Evolutionary conservation across 2,113 vertebrate species (phyloP).

Genomic region (Vireo altiloquus): DNA sequence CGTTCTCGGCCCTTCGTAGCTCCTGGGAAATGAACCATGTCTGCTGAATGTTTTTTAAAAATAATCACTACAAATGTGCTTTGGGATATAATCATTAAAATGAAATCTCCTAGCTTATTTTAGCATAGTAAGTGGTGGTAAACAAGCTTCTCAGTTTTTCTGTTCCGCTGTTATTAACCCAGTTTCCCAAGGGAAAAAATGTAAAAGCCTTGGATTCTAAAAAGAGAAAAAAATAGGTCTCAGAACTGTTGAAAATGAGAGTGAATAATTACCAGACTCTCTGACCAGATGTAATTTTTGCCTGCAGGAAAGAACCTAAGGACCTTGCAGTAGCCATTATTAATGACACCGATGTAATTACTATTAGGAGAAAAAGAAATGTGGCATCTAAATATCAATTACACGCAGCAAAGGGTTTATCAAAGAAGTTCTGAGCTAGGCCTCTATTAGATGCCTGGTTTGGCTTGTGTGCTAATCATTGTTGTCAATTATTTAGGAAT

Average conservation of each 20-base stretch:
- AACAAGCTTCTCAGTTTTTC: slow-evolving; percentile 61
- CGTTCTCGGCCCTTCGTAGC: not conserved
- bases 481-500: slow-evolving; percentile 59
- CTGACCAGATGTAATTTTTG: slow-evolving; percentile 60
- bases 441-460: slow-evolving; percentile 37
- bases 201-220: slow-evolving; percentile 42
- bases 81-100: slow-evolving; percentile 60
- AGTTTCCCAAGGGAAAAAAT: slow-evolving; percentile 46
- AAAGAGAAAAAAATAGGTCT: slow-evolving; percentile 5
- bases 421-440: slow-evolving; percentile 10
- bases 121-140: slow-evolving; percentile 55
- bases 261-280: slow-evolving; percentile 59
- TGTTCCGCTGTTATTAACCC: slow-evolving; percentile 60
- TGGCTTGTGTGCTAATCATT: slow-evolving; percentile 48
- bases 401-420: slow-evolving; percentile 49
- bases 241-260: slow-evolving; percentile 40
- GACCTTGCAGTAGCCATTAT: slow-evolving; percentile 52
- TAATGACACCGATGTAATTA: slow-evolving; percentile 65
- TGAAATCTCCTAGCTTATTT: slow-evolving; percentile 44
- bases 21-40: slow-evolving; percentile 34
- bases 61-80: slow-evolving; percentile 54
- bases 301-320: slow-evolving; percentile 37
- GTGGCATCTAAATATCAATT: slow-evolving; percentile 64
- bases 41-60: slow-evolving; percentile 36
- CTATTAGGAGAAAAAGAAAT: slow-evolving; percentile 55